Base-by-base conservation (phyloP, 2,888 invertebrate genomes). In the Lobophora halterata region DNA sequence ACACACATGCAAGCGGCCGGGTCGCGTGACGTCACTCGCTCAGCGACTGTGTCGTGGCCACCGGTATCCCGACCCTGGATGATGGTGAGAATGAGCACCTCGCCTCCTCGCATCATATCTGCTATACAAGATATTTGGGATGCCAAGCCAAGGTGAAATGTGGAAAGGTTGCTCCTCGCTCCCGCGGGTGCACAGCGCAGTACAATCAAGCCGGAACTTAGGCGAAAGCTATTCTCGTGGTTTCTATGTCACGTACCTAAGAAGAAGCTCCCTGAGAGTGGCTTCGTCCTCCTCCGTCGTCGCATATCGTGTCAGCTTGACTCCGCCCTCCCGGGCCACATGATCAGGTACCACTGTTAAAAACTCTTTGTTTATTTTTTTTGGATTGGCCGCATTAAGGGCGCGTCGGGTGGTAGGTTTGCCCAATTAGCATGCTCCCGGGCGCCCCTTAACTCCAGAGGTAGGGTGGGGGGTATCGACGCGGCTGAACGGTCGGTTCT, bases 181-280 rank as follows among this genome's bases (percentile, higher is more conserved):
- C n/a, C n/a, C n/a, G n/a, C n/a, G n/a, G 54, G 59, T 55, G 56
- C 39, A 55, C 30, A 52, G 65, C 28, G 58, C 60, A 51, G 71
- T 71, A 69, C 42, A 66, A 73, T 74, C 65, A 82, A 82, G 82
- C 77, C 79, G 75, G 64, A 76, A 71, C 64, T 61, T 70, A 80
- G 79, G 81, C 80, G 65, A 66, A 82, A 82, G 82, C 79, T 76
- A 73, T 63, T 63, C 58, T 61, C 55, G 46, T 47, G 65, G 65
- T 71, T 70, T 65, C 76, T 78, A 79, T 61, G 66, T 67, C 69
- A 79, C 86, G 88, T 93, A 94, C 95, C 95, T 95, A 93, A 95
- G 93, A 90, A 96, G 95, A 91, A 96, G 92, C 93, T 95, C 95
- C 91, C 95, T 94, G 90, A 96, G 93, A 91, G 95, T 95, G 88